Evolutionary conservation across 2,888 invertebrate genomes (phyloP), one percentile per base, ranked within the genome.

Genomic region (Bombylius discolor): DNA sequence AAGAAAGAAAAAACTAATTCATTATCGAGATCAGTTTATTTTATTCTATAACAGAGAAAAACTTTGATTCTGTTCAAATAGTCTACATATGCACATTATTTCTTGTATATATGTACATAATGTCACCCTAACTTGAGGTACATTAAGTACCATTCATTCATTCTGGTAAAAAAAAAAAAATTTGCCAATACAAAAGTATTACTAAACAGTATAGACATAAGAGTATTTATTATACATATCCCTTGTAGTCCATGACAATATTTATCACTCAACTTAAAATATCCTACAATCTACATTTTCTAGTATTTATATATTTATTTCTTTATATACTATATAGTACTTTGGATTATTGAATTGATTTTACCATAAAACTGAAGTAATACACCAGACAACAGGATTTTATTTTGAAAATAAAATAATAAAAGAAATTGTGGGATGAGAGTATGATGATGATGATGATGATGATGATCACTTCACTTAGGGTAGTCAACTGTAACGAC

Each of bases 401-500:
- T 23, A 23, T 23, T 23, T 23, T 23, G 3, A 23, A 23, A 23
- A 23, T 23, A 23, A 3, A 23, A 23, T 2, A 23, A 23, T 23
- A 23, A 23, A 23, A 23, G 1, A 23, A 23, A 23, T 23, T 23
- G 23, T 23, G 23, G 23, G 23, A 23, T 23, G 23, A 8, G 36
- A 36, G 6, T 6, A 36, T 36, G 36, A 36, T 36, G 36, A 36
- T 36, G 36, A 36, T 36, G 39, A 39, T 8, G 36, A 39, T 42
- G 39, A 31, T 47, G 31, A 42, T 42, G 39, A 42, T 69, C 67
- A 68, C 70, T 67, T 67, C 67, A 66, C 70, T 68, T 66, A 64
- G 66, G 70, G 70, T 70, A 70, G 70, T 70, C 70, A 70, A 66
- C 71, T 67, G 67, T 66, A 66, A 66, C 69, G 66, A 67, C 70